Percentiles rank a stretch among this genome's conserved stretches.
Evolutionary conservation across 2,888 invertebrate genomes (phyloP).

Genomic region (Leucania comma): DNA sequence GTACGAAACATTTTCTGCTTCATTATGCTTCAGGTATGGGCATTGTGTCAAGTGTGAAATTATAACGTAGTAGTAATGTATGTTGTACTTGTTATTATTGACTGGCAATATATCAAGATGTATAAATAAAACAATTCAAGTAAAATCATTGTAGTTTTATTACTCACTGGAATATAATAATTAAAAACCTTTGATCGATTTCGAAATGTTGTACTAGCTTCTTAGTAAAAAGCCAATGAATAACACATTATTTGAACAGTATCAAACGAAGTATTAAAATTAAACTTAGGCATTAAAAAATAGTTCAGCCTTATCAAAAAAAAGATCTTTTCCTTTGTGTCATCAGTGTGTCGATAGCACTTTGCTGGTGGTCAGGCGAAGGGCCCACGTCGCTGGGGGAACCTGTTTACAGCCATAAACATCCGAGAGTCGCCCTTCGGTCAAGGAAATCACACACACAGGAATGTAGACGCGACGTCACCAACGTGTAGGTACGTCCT

Average conservation of each 20-base stretch:
- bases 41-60: not conserved
- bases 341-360: conserved; percentile 82
- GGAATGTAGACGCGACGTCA: conserved; percentile 86
- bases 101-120: not conserved
- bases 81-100: not conserved
- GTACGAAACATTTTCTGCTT: too few species aligned
- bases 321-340: conserved; percentile 88
- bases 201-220: conserved; percentile 89
- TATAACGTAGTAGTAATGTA: not conserved
- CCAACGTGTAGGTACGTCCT: conserved; percentile 78
- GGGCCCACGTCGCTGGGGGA: conserved; percentile 82
- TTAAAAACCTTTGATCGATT: conserved; percentile 86
- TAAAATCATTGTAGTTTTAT: conserved; percentile 87
- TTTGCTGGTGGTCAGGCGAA: conserved; percentile 78
- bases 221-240: conserved; percentile 80
- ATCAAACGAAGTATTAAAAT: conserved; percentile 85
- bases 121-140: conserved; percentile 74
- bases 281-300: conserved; percentile 88
- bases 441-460: conserved; percentile 84
- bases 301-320: conserved; percentile 90
- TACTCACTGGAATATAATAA: conserved; percentile 88
- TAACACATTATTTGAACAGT: conserved; percentile 84
- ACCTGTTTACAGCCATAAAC: conserved; percentile 85
- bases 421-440: conserved; percentile 86
- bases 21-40: not conserved